Base-by-base conservation (phyloP, 1,140 invertebrate species). In the Drosophila littoralis region DNA sequence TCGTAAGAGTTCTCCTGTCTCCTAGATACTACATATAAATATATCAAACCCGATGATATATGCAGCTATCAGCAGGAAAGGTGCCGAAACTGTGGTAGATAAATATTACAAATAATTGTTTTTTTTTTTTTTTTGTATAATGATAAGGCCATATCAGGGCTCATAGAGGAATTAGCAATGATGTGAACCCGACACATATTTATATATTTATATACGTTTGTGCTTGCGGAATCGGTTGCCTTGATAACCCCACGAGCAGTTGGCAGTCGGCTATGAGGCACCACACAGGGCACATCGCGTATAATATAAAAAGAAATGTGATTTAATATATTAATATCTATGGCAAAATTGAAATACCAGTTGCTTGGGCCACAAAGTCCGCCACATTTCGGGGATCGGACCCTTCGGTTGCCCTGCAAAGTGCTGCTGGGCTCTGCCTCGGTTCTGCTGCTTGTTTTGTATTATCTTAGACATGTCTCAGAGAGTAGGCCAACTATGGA, bases 291-390 rank as follows among this genome's bases (percentile, higher is more conserved):
- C 61, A n/a, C 7, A 51, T 7, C 51, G 35, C n/a, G 22, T 8
- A 10, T 7, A 7, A 22, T 52, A n/a, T 12, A 6, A 22, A 40
- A 28, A 22, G 15, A 42, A 57, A 28, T 42, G 9, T 12, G 33
- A 9, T 22, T 50, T 22, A n/a, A 58, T 58, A 28, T 6, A 43
- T 32, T 28, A 1, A 32, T 10, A 1, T 13, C 17, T 8, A 66
- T 66, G 63, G 33, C 28, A 9, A 67, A 52, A 22, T 13, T 43
- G n/a, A 17, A 48, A 38, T 67, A 72, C 13, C 54, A 45, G 10
- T 36, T 61, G 52, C 13, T 69, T 33, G 12, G 38, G 32, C 66
- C 57, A 12, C 10, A 36, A 15, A 32, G 8, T 9, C 22, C 40
- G n/a, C 12, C 12, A 1, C 6, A 1, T 8, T 13, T 8, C n/a